These are phyloP conservation scores for Protaetia brevitarsis DNA, from an alignment of 1,140 invertebrate genomes.

Conservation along the genomic window DNA sequence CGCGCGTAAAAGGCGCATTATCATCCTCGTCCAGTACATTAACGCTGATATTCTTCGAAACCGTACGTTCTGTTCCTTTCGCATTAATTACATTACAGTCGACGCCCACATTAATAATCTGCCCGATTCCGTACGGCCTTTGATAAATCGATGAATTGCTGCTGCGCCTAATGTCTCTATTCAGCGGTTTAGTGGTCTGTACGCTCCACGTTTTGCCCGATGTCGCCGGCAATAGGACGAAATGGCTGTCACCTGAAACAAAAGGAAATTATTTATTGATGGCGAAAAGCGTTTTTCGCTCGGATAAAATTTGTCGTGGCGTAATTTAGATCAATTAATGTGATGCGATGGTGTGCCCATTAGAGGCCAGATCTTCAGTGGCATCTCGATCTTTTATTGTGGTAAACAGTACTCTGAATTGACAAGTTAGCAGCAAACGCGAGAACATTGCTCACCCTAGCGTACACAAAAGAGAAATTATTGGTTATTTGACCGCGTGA, in stretches of 20 bases:
- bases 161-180: not conserved
- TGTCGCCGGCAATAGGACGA: not conserved
- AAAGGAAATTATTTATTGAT: not conserved
- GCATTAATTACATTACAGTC: constrained; percentile 18
- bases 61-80: not conserved
- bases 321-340: too few relatives aligned
- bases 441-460: too few relatives aligned
- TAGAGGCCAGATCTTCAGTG: too few relatives aligned
- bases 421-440: too few relatives aligned
- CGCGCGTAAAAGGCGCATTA: not conserved
- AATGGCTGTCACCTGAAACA: constrained; percentile 19
- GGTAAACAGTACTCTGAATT: too few relatives aligned
- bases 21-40: constrained; percentile 22
- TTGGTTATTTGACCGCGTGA: too few relatives aligned
- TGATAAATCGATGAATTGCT: too few relatives aligned
- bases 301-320: too few relatives aligned
- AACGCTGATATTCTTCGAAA: constrained; percentile 17
- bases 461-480: too few relatives aligned
- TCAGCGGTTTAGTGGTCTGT: not conserved
- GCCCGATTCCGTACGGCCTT: not conserved
- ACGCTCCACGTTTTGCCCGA: not conserved
- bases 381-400: too few relatives aligned
- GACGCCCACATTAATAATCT: not conserved
- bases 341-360: too few relatives aligned
- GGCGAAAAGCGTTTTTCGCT: not conserved